These are phyloP conservation scores for Riparia riparia DNA, from an alignment of 2,113 vertebrate genomes.

Conservation along the genomic window DNA sequence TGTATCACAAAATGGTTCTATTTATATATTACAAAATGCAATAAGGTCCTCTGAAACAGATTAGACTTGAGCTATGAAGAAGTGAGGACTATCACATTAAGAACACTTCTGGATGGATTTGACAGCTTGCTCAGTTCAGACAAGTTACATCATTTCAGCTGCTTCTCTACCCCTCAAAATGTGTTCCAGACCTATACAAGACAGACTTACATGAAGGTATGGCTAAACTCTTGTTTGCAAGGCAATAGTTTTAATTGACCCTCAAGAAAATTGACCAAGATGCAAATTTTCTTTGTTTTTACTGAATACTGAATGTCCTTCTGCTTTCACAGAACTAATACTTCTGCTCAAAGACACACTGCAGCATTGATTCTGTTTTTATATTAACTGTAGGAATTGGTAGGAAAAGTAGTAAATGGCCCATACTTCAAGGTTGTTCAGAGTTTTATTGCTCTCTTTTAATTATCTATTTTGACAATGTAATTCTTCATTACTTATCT, in stretches of 20 bases:
- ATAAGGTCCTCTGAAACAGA: background rate
- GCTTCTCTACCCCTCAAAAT: background rate
- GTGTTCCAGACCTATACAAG: background rate
- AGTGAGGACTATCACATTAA: background rate
- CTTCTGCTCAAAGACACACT: background rate
- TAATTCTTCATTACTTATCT: background rate
- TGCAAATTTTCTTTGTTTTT: background rate
- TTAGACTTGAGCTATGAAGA: fast-evolving
- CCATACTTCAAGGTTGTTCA: background rate
- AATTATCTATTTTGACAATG: background rate
- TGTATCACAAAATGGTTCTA: background rate
- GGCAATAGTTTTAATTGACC: background rate
- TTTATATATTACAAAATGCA: background rate
- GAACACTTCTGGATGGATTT: background rate
- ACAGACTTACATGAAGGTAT: background rate
- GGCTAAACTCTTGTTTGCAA: background rate
- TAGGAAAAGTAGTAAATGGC: background rate
- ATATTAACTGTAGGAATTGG: background rate
- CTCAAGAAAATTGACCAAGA: background rate
- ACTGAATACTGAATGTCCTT: background rate
- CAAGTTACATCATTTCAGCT: background rate
- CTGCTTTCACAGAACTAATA: background rate
- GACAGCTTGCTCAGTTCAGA: background rate
- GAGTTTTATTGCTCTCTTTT: background rate
- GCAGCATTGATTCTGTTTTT: background rate